These are phyloP conservation scores for Oophaga sylvatica DNA, from an alignment of 2,797 vertebrate species.

Conservation along the genomic window DNA sequence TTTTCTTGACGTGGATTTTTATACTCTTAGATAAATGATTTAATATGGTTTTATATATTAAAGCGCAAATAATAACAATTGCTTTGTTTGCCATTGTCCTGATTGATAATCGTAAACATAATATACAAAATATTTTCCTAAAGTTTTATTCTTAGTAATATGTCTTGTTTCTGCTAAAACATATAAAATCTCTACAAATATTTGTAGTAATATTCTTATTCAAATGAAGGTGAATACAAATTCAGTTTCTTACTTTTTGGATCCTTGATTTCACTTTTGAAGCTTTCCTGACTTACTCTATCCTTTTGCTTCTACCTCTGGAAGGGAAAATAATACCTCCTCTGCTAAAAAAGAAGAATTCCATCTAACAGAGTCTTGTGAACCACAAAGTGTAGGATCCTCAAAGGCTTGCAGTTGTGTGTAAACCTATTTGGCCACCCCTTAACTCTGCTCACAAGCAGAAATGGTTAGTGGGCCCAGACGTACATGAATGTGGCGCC, in stretches of 20 bases:
- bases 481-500: no score
- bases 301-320: conserved; percentile 58
- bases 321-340: conserved; percentile 69
- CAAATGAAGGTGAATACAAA: not conserved
- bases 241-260: conserved; percentile 1
- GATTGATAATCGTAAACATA: not conserved
- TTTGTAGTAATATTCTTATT: conserved; percentile 13
- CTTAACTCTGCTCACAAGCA: no score
- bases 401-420: no score
- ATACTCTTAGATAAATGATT: not conserved
- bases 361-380: no score
- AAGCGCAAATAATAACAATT: not conserved
- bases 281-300: conserved; percentile 45
- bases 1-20: not conserved
- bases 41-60: not conserved
- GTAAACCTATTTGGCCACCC: no score
- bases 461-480: no score
- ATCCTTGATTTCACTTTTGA: conserved; percentile 45
- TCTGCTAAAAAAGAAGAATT: conserved; percentile 68
- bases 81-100: not conserved
- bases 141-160: no score
- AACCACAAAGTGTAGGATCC: no score
- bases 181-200: not conserved
- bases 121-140: no score
- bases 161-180: not conserved